Conservation (phyloP, 2,888 invertebrate species). For the Coleophora deauratella region DNA sequence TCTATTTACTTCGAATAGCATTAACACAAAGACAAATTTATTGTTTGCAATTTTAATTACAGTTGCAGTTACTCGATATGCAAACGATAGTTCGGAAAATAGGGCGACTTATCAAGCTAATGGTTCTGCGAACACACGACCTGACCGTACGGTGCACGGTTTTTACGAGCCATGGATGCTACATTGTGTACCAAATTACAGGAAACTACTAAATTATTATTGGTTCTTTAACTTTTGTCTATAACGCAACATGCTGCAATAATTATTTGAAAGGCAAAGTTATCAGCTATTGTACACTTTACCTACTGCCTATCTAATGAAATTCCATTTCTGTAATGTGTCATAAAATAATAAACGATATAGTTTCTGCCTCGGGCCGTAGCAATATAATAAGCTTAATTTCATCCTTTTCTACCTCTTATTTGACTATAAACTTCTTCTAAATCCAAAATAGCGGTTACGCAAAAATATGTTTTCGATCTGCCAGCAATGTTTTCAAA, state of each 20-base stretch:
- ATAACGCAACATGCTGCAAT: too few relatives aligned
- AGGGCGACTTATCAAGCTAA: constrained; percentile 50
- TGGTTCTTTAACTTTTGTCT: too few relatives aligned
- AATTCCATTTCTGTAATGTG: neutral
- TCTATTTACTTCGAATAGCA: too few relatives aligned
- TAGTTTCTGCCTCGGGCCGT: too few relatives aligned
- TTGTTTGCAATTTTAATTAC: neutral
- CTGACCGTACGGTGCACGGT: constrained; percentile 28
- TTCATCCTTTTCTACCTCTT: too few relatives aligned
- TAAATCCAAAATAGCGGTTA: too few relatives aligned
- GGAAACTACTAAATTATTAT: constrained; percentile 9
- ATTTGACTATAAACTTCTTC: too few relatives aligned
- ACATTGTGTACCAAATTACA: constrained; percentile 17
- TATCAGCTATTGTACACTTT: neutral
- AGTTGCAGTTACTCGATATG: constrained; percentile 6
- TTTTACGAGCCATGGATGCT: constrained; percentile 25
- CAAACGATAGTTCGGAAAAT: constrained; percentile 35
- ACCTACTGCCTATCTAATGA: neutral
- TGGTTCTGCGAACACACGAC: constrained; percentile 33
- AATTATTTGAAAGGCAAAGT: neutral
- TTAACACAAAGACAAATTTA: neutral
- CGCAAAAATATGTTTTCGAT: too few relatives aligned
- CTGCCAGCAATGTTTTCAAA: constrained; percentile 5
- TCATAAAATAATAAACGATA: too few relatives aligned
- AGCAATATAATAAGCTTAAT: too few relatives aligned